phyloP scores from a whole-genome alignment of 2,113 vertebrate species.

The Nematolebias whitei region DNA sequence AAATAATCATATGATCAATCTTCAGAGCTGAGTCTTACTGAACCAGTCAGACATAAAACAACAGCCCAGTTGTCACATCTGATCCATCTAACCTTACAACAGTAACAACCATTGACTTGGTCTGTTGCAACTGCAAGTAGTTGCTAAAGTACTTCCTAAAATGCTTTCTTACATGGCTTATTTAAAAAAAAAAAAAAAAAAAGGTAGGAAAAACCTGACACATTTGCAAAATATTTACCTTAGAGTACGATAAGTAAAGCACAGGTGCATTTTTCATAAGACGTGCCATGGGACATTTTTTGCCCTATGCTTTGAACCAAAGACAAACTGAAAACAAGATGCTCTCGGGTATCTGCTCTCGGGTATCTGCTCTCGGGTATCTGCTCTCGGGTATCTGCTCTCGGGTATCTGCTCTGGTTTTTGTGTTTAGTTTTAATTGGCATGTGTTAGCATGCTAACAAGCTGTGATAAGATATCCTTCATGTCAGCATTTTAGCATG shows the following conservation, averaged over 20 bases:
- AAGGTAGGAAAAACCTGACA: too few species aligned
- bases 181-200: too few species aligned
- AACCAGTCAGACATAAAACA: slow-evolving; percentile 3
- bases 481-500: not conserved
- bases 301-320: not conserved
- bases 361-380: too few species aligned
- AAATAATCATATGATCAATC: not conserved
- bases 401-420: not conserved
- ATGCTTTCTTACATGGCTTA: not conserved
- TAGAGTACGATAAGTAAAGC: too few species aligned
- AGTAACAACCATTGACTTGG: not conserved
- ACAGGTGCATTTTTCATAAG: too few species aligned
- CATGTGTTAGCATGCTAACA: not conserved
- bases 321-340: not conserved
- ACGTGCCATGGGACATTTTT: too few species aligned
- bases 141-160: not conserved
- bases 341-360: not conserved
- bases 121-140: not conserved
- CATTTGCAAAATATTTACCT: too few species aligned
- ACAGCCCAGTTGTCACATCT: not conserved
- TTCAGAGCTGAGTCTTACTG: not conserved
- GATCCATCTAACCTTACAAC: not conserved
- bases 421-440: not conserved
- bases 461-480: not conserved
- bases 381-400: too few species aligned